Base-by-base conservation (phyloP, 2,113 vertebrate genomes). In the Tricholaema leucomelas region DNA sequence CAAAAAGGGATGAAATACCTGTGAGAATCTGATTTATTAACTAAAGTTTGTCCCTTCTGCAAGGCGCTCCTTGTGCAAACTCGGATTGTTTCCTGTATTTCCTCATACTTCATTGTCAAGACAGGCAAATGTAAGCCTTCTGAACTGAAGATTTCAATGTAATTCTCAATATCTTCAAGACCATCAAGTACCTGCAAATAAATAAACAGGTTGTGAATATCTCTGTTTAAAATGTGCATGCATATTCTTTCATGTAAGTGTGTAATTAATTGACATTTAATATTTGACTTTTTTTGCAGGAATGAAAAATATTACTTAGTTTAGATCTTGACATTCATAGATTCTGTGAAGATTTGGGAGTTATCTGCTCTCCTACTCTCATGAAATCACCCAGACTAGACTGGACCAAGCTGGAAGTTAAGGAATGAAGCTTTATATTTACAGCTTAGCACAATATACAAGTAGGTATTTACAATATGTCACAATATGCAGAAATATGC, bases 151-250 rank as follows among this genome's bases (percentile, higher is more conserved):
- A 91, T 93, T 95, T 98, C 97, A 91, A 94, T 64, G 79, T 97
- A 97, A 91, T 94, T 96, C 91, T 98, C 98, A 56, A 98, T 94
- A 90, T 82, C 93, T 95, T 97, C 97, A 90, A 98, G 95, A 86
- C 93, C 85, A 92, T 98, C 97, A 97, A 98, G 97, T 48, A 97
- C 97, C 98, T 99, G 92, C 84, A 50, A 50, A 50, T 25, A 24
- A 50, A 50, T 25, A 50, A 50, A 50, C 25, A 50, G 48, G 61
- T 91, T 85, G 83, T 95, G 61, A 96, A 60, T 82, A 89, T 69
- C 86, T 91, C 42, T 89, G 36, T 78, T 92, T 83, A 92, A 94
- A 96, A 56, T 78, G 35, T 59, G 59, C 11, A 54, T 66, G 23
- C 11, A 36, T n/a, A 67, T 69, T 80, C 31, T 83, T 82, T 83